These are phyloP conservation scores for Pyrocephalus nanus DNA, from an alignment of 2,797 vertebrate species.

Conservation along the genomic window DNA sequence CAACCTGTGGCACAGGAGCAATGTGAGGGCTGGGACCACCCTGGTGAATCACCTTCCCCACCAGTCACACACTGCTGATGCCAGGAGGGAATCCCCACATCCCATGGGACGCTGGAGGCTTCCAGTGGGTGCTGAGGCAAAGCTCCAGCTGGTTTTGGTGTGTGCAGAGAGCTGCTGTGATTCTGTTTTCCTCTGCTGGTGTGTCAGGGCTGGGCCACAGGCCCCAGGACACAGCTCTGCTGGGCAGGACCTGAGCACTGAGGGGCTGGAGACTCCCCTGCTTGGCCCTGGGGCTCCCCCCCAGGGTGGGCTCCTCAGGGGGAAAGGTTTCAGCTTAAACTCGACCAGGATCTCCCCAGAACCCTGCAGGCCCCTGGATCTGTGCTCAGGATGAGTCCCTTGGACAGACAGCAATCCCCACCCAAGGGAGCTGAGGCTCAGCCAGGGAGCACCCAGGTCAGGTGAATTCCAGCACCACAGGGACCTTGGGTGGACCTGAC, in stretches of 20 bases:
- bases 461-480: background rate
- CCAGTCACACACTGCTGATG: rapidly evolving
- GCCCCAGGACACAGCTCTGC: rapidly evolving
- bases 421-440: background rate
- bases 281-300: background rate
- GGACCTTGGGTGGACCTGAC: background rate
- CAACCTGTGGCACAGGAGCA: background rate
- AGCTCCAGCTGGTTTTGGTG: background rate
- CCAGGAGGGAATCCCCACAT: background rate
- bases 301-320: background rate
- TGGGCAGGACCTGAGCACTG: background rate
- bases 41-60: background rate
- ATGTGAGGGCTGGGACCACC: rapidly evolving
- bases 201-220: background rate
- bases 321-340: background rate
- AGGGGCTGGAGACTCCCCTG: background rate
- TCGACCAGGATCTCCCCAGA: background rate
- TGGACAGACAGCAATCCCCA: rapidly evolving
- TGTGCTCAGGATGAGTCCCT: background rate
- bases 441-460: rapidly evolving
- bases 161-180: background rate
- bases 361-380: background rate
- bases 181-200: background rate
- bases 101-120: background rate
- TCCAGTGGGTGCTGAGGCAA: rapidly evolving